phyloP scores from a whole-genome alignment of 2,888 invertebrate species.

The Leptinotarsa haldemani region DNA sequence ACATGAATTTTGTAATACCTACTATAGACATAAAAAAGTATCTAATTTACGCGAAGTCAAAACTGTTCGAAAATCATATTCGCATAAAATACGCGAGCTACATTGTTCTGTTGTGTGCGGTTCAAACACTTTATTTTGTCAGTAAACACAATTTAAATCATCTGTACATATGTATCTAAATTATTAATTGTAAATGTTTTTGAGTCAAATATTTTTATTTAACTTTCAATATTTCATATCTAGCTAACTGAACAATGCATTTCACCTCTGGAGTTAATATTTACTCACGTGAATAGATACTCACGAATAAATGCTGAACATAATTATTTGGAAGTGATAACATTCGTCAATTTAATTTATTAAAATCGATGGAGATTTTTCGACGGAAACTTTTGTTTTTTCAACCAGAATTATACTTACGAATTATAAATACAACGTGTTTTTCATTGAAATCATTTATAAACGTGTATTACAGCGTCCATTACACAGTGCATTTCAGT shows the following conservation, averaged over 20 bases:
- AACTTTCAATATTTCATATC: conserved; percentile 38
- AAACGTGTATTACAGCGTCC: too few species aligned
- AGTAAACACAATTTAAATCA: conserved; percentile 42
- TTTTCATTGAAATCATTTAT: too few species aligned
- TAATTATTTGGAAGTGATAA: neutral
- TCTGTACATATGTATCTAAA: conserved; percentile 30
- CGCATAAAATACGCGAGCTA: neutral
- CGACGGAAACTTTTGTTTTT: too few species aligned
- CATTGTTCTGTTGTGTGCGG: neutral
- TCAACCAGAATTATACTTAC: too few species aligned
- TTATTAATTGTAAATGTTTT: conserved; percentile 45
- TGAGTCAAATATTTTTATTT: conserved; percentile 44
- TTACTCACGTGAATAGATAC: conserved; percentile 22
- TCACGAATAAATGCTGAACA: neutral
- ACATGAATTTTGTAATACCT: too few species aligned
- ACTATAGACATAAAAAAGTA: too few species aligned
- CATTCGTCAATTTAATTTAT: neutral
- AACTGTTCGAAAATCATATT: neutral
- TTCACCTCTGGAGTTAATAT: conserved; percentile 33
- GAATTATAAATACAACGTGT: too few species aligned
- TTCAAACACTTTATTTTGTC: conserved; percentile 32
- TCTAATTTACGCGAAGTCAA: neutral
- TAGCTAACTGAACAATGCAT: conserved; percentile 22
- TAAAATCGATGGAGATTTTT: neutral
- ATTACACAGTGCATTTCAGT: too few species aligned